Conservation (phyloP, 2,797 vertebrate genomes). For the Gymnopithys bicolor region DNA sequence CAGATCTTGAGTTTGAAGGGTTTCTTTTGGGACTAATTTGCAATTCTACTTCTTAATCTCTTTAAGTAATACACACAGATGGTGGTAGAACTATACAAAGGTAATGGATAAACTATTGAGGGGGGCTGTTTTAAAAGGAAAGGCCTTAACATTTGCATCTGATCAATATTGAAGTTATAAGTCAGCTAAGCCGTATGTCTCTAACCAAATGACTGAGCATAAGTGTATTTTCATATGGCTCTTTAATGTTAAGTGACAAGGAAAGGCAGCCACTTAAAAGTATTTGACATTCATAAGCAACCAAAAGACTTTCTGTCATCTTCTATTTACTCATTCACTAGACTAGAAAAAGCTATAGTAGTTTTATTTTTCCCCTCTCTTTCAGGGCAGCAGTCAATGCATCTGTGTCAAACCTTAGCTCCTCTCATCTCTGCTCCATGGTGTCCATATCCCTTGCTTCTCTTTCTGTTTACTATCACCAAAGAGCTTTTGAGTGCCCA, state of each 20-base stretch:
- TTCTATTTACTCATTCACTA: constrained; percentile 48
- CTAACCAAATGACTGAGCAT: constrained; percentile 33
- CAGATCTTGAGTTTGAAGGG: background rate
- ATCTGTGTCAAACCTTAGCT: background rate
- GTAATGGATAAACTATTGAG: background rate
- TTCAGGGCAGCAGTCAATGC: background rate
- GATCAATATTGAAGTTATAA: background rate
- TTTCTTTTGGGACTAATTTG: background rate
- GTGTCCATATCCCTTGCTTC: background rate
- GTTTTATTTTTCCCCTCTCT: background rate
- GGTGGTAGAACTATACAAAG: background rate
- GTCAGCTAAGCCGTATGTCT: background rate
- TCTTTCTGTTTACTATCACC: background rate
- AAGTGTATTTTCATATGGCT: constrained; percentile 31
- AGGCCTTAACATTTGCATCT: background rate
- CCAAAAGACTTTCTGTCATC: constrained; percentile 58
- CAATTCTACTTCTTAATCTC: background rate
- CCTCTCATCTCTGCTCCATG: background rate
- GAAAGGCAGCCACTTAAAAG: constrained; percentile 62
- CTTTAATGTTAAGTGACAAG: constrained; percentile 65
- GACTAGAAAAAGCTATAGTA: background rate
- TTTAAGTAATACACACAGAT: background rate
- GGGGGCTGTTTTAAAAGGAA: background rate
- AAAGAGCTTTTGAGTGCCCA: background rate
- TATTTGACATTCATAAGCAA: constrained; percentile 58